Conservation (phyloP, 2,888 invertebrate species). For the Parnassius smintheus region DNA sequence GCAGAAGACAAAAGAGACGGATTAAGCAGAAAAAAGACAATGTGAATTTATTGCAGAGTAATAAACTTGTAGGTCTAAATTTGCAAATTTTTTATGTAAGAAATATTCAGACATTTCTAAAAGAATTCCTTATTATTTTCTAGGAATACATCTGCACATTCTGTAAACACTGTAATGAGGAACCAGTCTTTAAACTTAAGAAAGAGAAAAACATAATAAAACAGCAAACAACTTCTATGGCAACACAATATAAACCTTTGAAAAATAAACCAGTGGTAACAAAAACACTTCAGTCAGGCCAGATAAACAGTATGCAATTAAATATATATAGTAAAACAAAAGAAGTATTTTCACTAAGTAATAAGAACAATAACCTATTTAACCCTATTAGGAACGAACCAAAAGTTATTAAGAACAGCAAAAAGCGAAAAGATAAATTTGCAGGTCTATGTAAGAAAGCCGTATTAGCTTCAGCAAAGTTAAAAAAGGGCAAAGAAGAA, state of each 20-base stretch:
- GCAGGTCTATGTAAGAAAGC: slow-evolving; percentile 69
- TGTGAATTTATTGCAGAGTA: slow-evolving; percentile 45
- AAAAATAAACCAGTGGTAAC: slow-evolving; percentile 16
- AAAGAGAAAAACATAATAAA: slow-evolving; percentile 30
- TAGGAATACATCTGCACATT: slow-evolving; percentile 63
- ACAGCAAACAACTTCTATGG: slow-evolving; percentile 1
- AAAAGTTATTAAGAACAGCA: slow-evolving; percentile 68
- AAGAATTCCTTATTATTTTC: slow-evolving; percentile 32
- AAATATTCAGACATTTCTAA: background rate
- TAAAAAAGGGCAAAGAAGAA: slow-evolving; percentile 50
- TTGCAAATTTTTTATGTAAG: background rate
- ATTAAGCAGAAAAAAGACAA: slow-evolving; percentile 39
- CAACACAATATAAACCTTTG: slow-evolving; percentile 21
- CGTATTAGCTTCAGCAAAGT: slow-evolving; percentile 61
- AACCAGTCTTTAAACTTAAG: slow-evolving; percentile 44
- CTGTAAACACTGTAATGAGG: slow-evolving; percentile 51
- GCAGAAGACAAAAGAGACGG: slow-evolving; percentile 50
- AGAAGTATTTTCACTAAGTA: slow-evolving; percentile 62
- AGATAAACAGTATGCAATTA: slow-evolving; percentile 29
- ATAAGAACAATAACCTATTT: slow-evolving; percentile 54
- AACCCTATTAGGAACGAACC: slow-evolving; percentile 41
- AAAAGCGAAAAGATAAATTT: slow-evolving; percentile 71
- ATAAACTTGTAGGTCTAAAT: slow-evolving; percentile 55
- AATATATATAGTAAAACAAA: slow-evolving; percentile 62
- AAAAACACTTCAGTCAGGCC: slow-evolving; percentile 4